Evolutionary conservation across 2,113 vertebrate genomes (phyloP).

Genomic region (Melanerpes aurifrons): DNA sequence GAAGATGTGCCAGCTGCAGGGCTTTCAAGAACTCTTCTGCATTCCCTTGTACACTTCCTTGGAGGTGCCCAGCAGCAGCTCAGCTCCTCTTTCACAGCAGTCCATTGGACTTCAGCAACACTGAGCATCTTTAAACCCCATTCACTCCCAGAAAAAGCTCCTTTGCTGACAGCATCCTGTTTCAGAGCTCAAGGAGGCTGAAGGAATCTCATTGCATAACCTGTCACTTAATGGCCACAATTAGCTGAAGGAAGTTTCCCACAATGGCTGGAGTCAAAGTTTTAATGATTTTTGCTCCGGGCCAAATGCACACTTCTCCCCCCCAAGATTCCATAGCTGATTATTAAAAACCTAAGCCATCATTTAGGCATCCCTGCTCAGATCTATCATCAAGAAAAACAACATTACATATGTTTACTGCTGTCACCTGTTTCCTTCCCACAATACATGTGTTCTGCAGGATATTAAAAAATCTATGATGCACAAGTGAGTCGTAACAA

Average conservation of each 20-base stretch:
- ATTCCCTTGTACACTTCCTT: accelerated
- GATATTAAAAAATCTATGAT: constrained; percentile 79
- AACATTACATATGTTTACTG: constrained; percentile 65
- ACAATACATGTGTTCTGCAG: constrained; percentile 75
- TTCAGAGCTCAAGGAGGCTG: neutral
- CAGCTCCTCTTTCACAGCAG: neutral
- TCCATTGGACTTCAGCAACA: neutral
- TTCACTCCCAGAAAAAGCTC: neutral
- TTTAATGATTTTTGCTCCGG: constrained; percentile 44
- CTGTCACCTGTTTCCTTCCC: constrained; percentile 71
- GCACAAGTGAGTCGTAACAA: constrained; percentile 76
- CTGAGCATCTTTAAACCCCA: neutral
- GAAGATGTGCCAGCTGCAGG: neutral
- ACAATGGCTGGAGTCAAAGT: constrained; percentile 27
- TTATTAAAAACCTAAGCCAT: constrained; percentile 56
- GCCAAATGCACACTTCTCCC: constrained; percentile 15
- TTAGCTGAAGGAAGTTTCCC: constrained; percentile 37
- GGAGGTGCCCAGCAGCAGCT: neutral
- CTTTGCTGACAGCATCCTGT: neutral
- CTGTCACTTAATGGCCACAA: constrained; percentile 53
- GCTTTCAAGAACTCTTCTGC: neutral
- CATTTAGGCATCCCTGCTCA: constrained; percentile 34
- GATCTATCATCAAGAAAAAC: constrained; percentile 69
- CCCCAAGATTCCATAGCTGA: neutral
- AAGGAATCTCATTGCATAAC: constrained; percentile 46